Base-by-base conservation (phyloP, 2,888 invertebrate genomes). In the Mycalesis mineus region DNA sequence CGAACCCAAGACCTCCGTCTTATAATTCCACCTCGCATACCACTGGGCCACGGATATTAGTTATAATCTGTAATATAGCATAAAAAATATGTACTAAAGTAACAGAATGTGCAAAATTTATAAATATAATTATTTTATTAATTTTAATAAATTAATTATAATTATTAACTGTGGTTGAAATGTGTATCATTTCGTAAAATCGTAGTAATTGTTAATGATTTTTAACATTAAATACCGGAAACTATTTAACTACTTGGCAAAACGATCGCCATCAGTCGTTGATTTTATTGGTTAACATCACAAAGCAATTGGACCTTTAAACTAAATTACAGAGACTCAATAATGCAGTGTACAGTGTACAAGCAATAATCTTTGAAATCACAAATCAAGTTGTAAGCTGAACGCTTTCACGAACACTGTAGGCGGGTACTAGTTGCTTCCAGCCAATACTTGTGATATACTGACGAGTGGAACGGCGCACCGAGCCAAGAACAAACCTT, bases 361-460 rank as follows among this genome's bases (percentile, higher is more conserved):
- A 72, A 72, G 81, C 76, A 82, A 82, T 87, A 85, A 84, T 84
- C 79, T 87, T 81, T 71, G 80, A 77, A 82, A 87, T 84, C 82
- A 88, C 88, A 88, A 88, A 88, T 88, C 88, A 88, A 84, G 80
- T 80, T 79, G 82, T 82, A 80, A 83, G 82, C 78, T 74, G 78
- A 78, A 79, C 74, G 80, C 80, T 86, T 87, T 87, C 84, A 85
- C 80, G 84, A 84, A 70, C 72, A 72, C 73, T 75, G 88, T 88
- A 85, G 88, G 88, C 84, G 86, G 81, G 72, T 74, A 73, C 69
- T 74, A 68, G 78, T 80, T 77, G 86, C 88, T 87, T 82, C 87
- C 77, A 86, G 81, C 81, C 69, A 81, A 79, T 71, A 64, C 60
- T 39, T 52, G 64, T 62, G 68, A 77, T 72, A 76, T 63, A 82